Evolutionary conservation across 2,113 vertebrate genomes (phyloP).

Genomic region (Nesogale talazaci): DNA sequence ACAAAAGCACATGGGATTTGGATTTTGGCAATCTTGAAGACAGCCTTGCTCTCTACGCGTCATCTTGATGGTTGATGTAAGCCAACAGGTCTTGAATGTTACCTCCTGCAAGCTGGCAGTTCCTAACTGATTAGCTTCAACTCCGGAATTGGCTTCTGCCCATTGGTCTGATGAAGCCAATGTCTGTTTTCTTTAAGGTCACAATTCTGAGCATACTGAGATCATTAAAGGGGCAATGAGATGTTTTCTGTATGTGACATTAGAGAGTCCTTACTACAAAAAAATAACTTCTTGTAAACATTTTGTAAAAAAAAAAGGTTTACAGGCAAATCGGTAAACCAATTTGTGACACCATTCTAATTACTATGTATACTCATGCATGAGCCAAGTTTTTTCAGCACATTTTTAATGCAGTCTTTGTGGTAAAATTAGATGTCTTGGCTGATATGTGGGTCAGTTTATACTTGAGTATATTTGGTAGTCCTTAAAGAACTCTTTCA

Average conservation of each 20-base stretch:
- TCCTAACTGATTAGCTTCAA: constrained; percentile 68
- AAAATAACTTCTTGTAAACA: constrained; percentile 27
- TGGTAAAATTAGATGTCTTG: no score
- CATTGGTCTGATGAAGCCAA: constrained; percentile 52
- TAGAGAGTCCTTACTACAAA: background rate
- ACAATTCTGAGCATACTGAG: constrained; percentile 39
- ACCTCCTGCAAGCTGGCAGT: constrained; percentile 69
- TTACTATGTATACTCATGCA: background rate
- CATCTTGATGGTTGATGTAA: constrained; percentile 65
- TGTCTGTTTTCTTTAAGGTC: constrained; percentile 58
- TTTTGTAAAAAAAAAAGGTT: constrained; percentile 1
- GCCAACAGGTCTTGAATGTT: constrained; percentile 47
- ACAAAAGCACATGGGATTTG: constrained; percentile 68
- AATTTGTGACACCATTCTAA: constrained; percentile 2
- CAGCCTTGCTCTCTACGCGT: constrained; percentile 11
- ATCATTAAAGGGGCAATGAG: constrained; percentile 30
- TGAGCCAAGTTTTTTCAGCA: no score
- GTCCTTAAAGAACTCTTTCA: background rate
- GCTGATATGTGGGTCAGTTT: no score
- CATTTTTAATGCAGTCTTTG: no score
- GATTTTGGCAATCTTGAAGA: constrained; percentile 63
- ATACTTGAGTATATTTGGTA: background rate
- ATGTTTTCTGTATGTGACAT: constrained; percentile 33
- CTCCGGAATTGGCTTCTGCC: constrained; percentile 61
- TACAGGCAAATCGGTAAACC: constrained; percentile 28